Base-by-base conservation (phyloP, 2,888 invertebrate genomes). In the Netelia virgata region DNA sequence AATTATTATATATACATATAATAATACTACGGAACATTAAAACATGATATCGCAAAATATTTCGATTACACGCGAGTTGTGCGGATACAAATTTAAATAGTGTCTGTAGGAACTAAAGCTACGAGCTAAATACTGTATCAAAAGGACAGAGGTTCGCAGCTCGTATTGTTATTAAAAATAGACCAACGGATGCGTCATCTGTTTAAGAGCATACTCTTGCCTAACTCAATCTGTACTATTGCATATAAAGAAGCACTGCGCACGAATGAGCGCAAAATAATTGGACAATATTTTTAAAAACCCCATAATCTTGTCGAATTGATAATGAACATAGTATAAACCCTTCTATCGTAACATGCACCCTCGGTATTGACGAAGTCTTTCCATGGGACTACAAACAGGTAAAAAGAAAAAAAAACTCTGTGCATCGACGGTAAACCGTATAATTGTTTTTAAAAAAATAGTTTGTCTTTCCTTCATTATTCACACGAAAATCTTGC, bases 321-420 rank as follows among this genome's bases (percentile, higher is more conserved):
- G 81, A 84, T 86, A 53, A 47, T 3, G 47, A 75, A 63, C 74
- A 69, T 76, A 76, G 69, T 69, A 70, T 43, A 59, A 75, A 69
- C 73, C 83, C 77, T 81, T 85, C 69, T 78, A 85, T 85, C 74
- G 79, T 77, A 81, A 74, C 50, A 81, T 81, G 64, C 81, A 81
- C 74, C 77, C 76, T 10, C 20, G 70, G 74, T 85, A 73, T 83
- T 66, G 83, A 74, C 78, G 74, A 64, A 78, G 50, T 77, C 59
- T 81, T 78, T 57, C 77, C 86, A 84, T 82, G 86, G 86, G 86
- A 86, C 84, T 81, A 63, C 73, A 50, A 76, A 81, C 6, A 14
- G 47, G 23, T 20, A 75, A 66, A 64, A 64, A 47, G 73, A 68
- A 68, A 61, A 23, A 1, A n/a, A 53, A 75, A n/a, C 23, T 23